Evolutionary conservation across 2,113 vertebrate species (phyloP).

Genomic region (Neodon shergylaensis): DNA sequence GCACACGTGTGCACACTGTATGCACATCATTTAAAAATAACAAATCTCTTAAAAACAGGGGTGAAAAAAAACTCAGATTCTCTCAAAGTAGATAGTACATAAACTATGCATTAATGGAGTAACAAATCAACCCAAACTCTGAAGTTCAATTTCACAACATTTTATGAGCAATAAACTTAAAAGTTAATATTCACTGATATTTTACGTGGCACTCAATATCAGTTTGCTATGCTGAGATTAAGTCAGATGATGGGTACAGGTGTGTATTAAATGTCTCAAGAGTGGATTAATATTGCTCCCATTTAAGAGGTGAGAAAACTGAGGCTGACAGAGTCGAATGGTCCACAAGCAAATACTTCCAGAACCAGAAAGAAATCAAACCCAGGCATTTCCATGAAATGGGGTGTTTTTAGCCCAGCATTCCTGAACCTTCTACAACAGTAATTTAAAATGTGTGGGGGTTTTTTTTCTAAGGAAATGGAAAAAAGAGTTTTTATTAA

Average conservation of each 20-base stretch:
- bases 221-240: background rate
- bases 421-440: background rate
- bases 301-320: background rate
- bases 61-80: background rate
- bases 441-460: background rate
- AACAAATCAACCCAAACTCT: background rate
- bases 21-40: background rate
- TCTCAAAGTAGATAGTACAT: background rate
- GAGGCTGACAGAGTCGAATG: background rate
- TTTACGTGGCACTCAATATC: background rate
- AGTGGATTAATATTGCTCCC: background rate
- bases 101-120: slow-evolving; percentile 19
- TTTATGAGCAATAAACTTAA: slow-evolving; percentile 49
- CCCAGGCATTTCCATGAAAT: background rate
- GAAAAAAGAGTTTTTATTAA: background rate
- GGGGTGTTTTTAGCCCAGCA: background rate
- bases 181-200: background rate
- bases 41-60: background rate
- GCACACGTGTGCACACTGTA: background rate
- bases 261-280: background rate
- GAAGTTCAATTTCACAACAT: background rate
- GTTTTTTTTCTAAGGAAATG: background rate
- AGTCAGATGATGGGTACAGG: background rate
- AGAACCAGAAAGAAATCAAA: background rate
- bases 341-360: background rate